Conservation (phyloP, 1,140 invertebrate genomes). For the Lineus longissimus region DNA sequence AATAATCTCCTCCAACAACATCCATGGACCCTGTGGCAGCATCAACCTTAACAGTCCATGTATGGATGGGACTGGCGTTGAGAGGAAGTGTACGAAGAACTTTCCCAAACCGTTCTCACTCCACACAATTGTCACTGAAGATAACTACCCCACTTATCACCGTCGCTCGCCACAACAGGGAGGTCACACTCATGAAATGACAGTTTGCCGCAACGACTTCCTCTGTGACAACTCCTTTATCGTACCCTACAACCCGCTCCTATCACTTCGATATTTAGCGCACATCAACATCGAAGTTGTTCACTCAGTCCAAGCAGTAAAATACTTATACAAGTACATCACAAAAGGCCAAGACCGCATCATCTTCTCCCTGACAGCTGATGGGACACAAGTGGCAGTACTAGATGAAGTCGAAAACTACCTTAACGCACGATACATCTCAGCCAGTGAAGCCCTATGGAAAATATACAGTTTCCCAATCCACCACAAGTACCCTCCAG, state of each 20-base stretch:
- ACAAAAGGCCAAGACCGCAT: constrained; percentile 20
- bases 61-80: constrained; percentile 53
- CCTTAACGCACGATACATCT: constrained; percentile 28
- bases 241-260: not conserved
- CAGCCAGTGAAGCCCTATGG: constrained; percentile 37
- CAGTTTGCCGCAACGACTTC: constrained; percentile 26
- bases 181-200: not conserved
- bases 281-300: constrained; percentile 6
- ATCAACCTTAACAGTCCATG: constrained; percentile 49
- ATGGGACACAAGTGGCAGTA: not conserved
- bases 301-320: constrained; percentile 2
- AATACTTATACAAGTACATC: constrained; percentile 19
- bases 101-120: constrained; percentile 36
- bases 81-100: constrained; percentile 51
- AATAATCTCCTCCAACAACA: not conserved
- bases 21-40: constrained; percentile 1
- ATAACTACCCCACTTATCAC: not conserved
- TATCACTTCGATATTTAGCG: not conserved
- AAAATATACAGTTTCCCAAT: constrained; percentile 29
- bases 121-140: constrained; percentile 28
- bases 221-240: not conserved
- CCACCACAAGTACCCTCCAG: constrained; percentile 48
- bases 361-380: not conserved
- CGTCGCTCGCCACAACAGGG: not conserved
- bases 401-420: constrained; percentile 16